Conservation (phyloP, 2,888 invertebrate species). For the Caenorhabditis sinica region DNA sequence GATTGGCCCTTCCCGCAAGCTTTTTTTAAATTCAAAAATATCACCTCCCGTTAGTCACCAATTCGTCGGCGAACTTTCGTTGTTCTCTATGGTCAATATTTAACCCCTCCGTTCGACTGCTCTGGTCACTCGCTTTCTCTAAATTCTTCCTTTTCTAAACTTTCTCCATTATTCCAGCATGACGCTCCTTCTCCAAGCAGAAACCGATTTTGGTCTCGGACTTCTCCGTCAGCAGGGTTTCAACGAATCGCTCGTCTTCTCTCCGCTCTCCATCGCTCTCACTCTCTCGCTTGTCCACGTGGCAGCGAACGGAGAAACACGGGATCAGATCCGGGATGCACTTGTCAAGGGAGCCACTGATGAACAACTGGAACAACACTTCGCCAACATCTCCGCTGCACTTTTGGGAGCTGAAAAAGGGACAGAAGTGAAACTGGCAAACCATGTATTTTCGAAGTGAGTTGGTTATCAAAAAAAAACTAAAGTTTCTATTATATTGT, state of each 20-base stretch:
- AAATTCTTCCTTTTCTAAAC: no score
- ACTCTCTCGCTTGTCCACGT: constrained; percentile 77
- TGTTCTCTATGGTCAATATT: constrained; percentile 11
- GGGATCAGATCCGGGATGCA: constrained; percentile 69
- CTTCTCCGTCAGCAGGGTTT: constrained; percentile 60
- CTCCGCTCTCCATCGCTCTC: constrained; percentile 75
- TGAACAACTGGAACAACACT: constrained; percentile 65
- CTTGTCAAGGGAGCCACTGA: constrained; percentile 70
- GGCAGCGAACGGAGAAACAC: constrained; percentile 77
- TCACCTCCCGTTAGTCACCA: not conserved
- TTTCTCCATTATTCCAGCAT: constrained; percentile 50
- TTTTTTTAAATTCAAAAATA: no score
- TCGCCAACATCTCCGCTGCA: constrained; percentile 39
- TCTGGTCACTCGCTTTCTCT: constrained; percentile 8
- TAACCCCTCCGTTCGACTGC: not conserved
- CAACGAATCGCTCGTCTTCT: constrained; percentile 68
- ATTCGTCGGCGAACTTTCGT: not conserved
- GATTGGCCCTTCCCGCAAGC: no score
- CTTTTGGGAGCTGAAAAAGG: constrained; percentile 56
- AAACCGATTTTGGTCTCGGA: constrained; percentile 63
- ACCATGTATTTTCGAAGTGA: constrained; percentile 59
- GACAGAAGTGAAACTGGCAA: constrained; percentile 54
- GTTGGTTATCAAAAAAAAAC: not conserved
- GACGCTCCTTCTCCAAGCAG: constrained; percentile 61
- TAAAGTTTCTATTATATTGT: not conserved